Percentiles rank a stretch among this genome's conserved stretches.
phyloP scores from a whole-genome alignment of 2,888 invertebrate genomes.

The Sthenelais limicola region DNA sequence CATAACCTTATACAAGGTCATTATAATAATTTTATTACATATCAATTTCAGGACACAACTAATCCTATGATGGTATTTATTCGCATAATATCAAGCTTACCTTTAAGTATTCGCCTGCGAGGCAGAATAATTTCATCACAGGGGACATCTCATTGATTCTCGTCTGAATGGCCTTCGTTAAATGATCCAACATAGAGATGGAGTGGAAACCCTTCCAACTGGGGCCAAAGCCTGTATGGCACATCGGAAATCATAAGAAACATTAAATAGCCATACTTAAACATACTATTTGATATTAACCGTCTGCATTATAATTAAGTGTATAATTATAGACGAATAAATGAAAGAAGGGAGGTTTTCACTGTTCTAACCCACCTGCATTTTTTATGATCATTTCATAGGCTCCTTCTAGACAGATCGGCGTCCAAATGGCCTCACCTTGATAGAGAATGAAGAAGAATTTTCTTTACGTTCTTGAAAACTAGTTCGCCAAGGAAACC shows the following conservation, averaged over 20 bases:
- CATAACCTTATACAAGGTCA: no score
- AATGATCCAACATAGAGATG: conserved; percentile 31
- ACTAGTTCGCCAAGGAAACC: no score
- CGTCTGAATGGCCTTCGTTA: conserved; percentile 33
- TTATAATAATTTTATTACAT: no score
- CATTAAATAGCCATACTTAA: no score
- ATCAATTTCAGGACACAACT: no score
- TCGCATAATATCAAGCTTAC: conserved; percentile 3
- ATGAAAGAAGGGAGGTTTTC: no score
- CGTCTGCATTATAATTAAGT: no score
- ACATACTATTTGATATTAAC: no score
- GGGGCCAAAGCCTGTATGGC: conserved; percentile 19
- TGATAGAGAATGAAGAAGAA: no score
- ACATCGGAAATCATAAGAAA: background rate
- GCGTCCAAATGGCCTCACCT: conserved; percentile 32
- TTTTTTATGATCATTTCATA: conserved; percentile 33
- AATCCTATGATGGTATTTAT: no score
- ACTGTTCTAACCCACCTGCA: conserved; percentile 4
- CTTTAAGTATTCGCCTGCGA: conserved; percentile 39
- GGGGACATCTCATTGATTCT: conserved; percentile 32
- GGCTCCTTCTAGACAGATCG: conserved; percentile 33
- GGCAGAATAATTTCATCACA: conserved; percentile 35
- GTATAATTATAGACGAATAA: no score
- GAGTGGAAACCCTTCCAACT: conserved; percentile 36
- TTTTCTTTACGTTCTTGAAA: no score